Percentiles rank a stretch among this genome's conserved stretches.
Conservation (phyloP, 2,888 invertebrate species). For the Coremacera marginata region DNA sequence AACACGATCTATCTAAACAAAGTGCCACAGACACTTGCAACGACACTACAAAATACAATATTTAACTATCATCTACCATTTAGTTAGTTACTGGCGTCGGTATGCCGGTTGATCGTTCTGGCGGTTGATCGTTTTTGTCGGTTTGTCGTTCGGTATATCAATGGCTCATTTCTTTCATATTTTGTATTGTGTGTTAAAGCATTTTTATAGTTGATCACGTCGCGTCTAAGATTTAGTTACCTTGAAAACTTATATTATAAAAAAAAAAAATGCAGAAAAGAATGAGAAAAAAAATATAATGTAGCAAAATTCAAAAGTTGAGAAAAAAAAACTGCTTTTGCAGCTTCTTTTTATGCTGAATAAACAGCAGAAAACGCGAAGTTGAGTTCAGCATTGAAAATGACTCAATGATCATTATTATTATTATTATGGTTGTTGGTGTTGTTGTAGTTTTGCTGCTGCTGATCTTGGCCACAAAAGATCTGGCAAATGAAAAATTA, state of each 20-base stretch:
- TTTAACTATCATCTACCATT: no score
- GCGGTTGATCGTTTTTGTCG: no score
- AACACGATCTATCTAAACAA: no score
- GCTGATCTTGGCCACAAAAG: slow-evolving; percentile 16
- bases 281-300: not conserved
- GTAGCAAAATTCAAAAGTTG: not conserved
- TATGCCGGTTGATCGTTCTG: no score
- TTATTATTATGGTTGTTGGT: not conserved
- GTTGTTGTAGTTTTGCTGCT: not conserved
- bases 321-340: slow-evolving; percentile 2
- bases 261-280: not conserved
- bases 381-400: slow-evolving; percentile 23
- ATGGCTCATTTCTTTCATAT: no score
- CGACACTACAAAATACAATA: no score
- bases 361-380: not conserved
- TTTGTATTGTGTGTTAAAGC: not conserved
- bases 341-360: slow-evolving; percentile 6
- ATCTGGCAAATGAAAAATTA: not conserved
- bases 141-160: no score
- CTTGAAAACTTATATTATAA: not conserved
- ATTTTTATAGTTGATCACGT: not conserved
- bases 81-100: no score
- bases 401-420: slow-evolving; percentile 21
- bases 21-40: no score
- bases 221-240: no score